phyloP scores from a whole-genome alignment of 30 jellyfish, hydroid and myxozoan species.

The Pseudorhiza aurosa region DNA sequence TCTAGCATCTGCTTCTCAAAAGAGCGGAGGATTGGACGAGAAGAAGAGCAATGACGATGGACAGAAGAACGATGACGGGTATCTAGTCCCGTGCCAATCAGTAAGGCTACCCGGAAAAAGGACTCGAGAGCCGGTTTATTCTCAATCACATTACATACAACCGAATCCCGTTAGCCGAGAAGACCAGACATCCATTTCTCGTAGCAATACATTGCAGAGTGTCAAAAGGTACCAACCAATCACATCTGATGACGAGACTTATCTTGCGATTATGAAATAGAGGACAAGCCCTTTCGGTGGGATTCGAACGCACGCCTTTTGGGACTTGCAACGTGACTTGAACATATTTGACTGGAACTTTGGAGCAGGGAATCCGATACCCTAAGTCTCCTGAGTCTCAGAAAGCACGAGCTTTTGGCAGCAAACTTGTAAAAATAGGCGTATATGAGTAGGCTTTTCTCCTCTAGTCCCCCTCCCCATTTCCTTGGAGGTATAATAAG shows the following conservation, averaged over 20 bases:
- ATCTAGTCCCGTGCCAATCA: neutral
- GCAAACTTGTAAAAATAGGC: no score
- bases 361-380: no score
- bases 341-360: no score
- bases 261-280: conserved; percentile 12
- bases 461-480: no score
- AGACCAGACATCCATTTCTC: neutral
- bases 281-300: no score
- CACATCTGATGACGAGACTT: conserved; percentile 23
- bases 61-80: neutral
- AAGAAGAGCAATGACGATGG: neutral
- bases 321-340: no score
- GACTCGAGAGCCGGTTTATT: neutral
- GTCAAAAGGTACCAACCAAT: conserved; percentile 3
- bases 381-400: no score
- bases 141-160: conserved; percentile 9
- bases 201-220: neutral
- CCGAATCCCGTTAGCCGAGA: conserved; percentile 11
- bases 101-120: neutral
- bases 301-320: no score
- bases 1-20: neutral
- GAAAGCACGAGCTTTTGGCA: no score
- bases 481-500: no score
- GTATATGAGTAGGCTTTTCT: no score
- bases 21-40: neutral